These are phyloP conservation scores for Monochamus saltuarius DNA, from an alignment of 1,140 invertebrate species.

Conservation along the genomic window DNA sequence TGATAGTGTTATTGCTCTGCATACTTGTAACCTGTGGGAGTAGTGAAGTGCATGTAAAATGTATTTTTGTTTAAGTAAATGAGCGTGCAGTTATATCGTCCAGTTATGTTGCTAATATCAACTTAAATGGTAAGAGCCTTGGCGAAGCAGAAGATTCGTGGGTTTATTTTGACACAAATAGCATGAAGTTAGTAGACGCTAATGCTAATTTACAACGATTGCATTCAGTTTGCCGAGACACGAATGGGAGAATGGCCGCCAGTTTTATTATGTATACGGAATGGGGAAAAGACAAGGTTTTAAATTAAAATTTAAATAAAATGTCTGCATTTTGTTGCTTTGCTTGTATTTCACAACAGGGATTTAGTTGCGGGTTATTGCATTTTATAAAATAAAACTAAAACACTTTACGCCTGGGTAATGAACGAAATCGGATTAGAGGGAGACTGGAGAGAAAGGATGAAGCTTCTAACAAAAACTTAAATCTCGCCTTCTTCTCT, in stretches of 20 bases:
- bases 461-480: too few relatives aligned
- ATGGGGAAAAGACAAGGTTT: constrained; percentile 40
- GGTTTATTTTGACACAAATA: constrained; percentile 48
- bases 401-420: constrained; percentile 15
- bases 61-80: constrained; percentile 23
- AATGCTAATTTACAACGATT: constrained; percentile 50
- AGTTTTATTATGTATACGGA: constrained; percentile 34
- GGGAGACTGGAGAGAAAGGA: neutral
- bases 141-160: constrained; percentile 25
- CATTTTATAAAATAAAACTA: constrained; percentile 19
- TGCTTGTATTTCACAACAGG: constrained; percentile 8
- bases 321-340: constrained; percentile 40
- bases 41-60: neutral
- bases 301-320: constrained; percentile 45
- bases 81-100: constrained; percentile 14
- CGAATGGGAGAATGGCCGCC: constrained; percentile 35
- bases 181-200: constrained; percentile 48
- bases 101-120: constrained; percentile 24
- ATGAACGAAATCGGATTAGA: constrained; percentile 22
- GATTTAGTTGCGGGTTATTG: constrained; percentile 16
- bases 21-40: neutral
- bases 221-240: constrained; percentile 34
- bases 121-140: constrained; percentile 12
- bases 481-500: too few relatives aligned
- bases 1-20: constrained; percentile 10